Evolutionary conservation across 2,113 vertebrate species (phyloP).

Genomic region (Mionectes macconnelli): DNA sequence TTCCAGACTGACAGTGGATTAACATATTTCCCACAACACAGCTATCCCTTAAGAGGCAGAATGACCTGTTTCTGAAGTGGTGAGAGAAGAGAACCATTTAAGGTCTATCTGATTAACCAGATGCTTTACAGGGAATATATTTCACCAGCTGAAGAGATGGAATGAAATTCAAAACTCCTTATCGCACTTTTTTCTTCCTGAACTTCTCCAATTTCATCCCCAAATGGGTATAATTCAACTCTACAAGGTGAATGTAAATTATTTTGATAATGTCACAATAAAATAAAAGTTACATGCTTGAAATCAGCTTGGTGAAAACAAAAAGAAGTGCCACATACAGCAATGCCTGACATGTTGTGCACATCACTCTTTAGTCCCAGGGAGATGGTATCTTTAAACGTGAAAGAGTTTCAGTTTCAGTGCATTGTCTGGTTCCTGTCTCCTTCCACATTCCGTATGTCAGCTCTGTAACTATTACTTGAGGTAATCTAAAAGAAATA

Average conservation of each 20-base stretch:
- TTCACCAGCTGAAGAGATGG: background rate
- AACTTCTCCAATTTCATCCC: background rate
- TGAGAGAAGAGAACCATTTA: background rate
- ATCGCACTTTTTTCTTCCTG: background rate
- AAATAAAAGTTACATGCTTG: background rate
- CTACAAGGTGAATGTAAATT: background rate
- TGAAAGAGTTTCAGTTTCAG: background rate
- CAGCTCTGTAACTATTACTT: constrained; percentile 41
- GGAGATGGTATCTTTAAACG: background rate
- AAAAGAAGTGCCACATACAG: background rate
- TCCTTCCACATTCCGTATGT: constrained; percentile 1
- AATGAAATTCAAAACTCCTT: background rate
- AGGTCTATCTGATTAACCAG: background rate
- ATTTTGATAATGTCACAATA: background rate
- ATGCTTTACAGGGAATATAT: background rate
- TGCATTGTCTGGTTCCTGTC: constrained; percentile 26
- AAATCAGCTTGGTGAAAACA: constrained; percentile 1
- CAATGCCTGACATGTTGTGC: background rate
- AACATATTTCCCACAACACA: background rate
- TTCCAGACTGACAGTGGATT: background rate
- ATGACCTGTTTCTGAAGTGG: background rate
- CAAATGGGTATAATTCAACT: background rate
- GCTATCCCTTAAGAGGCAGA: background rate
- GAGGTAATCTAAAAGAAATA: constrained; percentile 59
- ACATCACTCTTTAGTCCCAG: background rate